phyloP scores from a whole-genome alignment of 2,888 invertebrate genomes.

The Folsomia manolachei region DNA sequence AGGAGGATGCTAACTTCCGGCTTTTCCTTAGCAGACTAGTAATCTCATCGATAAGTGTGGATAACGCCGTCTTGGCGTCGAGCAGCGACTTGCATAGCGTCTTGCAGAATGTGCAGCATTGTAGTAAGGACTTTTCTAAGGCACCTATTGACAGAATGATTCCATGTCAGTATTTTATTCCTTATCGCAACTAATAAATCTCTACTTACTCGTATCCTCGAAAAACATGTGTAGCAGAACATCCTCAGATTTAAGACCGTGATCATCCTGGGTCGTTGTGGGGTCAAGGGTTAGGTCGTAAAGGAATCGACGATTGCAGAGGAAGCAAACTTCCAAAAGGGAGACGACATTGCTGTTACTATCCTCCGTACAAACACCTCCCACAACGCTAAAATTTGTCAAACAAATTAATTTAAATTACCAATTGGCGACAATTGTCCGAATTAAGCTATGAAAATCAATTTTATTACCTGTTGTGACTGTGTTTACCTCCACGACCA shows the following conservation, averaged over 20 bases:
- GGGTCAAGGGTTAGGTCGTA: conserved; percentile 17
- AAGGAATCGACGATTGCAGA: conserved; percentile 32
- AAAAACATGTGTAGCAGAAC: conserved; percentile 33
- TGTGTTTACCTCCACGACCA: not conserved
- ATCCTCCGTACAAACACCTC: not conserved
- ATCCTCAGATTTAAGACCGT: conserved; percentile 30
- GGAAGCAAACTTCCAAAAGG: conserved; percentile 32
- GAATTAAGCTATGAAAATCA: not conserved
- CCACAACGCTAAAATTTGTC: not conserved
- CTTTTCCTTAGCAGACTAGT: conserved; percentile 26
- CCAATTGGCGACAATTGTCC: too few relatives aligned
- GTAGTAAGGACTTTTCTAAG: conserved; percentile 31
- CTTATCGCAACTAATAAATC: not conserved
- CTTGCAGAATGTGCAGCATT: conserved; percentile 33
- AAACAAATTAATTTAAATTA: too few relatives aligned
- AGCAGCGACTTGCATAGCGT: conserved; percentile 28
- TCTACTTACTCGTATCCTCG: conserved; percentile 29
- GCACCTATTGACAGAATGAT: conserved; percentile 29
- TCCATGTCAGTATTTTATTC: too few relatives aligned
- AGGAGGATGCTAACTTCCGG: conserved; percentile 21
- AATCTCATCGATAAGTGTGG: conserved; percentile 34
- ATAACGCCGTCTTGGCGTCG: conserved; percentile 27
- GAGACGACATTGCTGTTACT: conserved; percentile 30
- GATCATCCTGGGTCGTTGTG: conserved; percentile 28
- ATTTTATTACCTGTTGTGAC: conserved; percentile 5